phyloP scores from a whole-genome alignment of 35 echinoderm and acorn worm species.

The Ophioderma brevispina region DNA sequence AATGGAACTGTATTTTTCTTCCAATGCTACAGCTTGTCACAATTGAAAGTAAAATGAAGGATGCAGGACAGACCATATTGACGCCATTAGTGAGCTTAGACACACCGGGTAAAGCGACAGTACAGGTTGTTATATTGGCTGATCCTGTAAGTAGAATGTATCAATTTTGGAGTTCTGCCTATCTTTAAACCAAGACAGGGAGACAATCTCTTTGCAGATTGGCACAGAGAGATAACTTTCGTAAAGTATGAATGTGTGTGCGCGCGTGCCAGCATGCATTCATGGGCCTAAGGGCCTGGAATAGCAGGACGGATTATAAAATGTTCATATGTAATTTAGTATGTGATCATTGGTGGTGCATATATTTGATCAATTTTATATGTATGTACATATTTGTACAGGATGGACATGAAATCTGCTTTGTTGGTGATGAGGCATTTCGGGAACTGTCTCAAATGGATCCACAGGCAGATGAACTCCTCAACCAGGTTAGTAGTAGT shows the following conservation, averaged over 20 bases:
- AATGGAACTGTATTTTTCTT: not conserved
- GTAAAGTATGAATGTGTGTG: no score
- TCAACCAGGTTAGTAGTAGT: conserved; percentile 63
- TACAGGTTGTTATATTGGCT: conserved; percentile 88
- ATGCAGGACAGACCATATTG: conserved; percentile 60
- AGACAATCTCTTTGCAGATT: no score
- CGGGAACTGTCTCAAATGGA: conserved; percentile 82
- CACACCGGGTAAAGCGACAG: conserved; percentile 94
- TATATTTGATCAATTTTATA: no score
- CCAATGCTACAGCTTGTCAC: conserved; percentile 52
- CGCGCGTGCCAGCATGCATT: no score
- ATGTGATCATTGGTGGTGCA: no score
- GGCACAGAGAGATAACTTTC: no score
- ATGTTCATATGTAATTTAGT: no score
- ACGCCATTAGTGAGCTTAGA: conserved; percentile 93
- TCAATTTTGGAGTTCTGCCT: no score
- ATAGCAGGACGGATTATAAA: no score
- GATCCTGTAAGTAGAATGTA: conserved; percentile 90
- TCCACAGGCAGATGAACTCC: conserved; percentile 64
- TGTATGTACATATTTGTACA: conserved; percentile 20
- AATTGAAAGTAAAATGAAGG: conserved; percentile 70
- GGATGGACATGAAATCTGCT: conserved; percentile 98
- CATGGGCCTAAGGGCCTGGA: no score
- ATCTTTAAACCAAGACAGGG: no score
- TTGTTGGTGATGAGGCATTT: conserved; percentile 94